Evolutionary conservation across 2,888 invertebrate species (phyloP), one percentile per base, ranked within the genome.

Genomic region (Spialia ferax): DNA sequence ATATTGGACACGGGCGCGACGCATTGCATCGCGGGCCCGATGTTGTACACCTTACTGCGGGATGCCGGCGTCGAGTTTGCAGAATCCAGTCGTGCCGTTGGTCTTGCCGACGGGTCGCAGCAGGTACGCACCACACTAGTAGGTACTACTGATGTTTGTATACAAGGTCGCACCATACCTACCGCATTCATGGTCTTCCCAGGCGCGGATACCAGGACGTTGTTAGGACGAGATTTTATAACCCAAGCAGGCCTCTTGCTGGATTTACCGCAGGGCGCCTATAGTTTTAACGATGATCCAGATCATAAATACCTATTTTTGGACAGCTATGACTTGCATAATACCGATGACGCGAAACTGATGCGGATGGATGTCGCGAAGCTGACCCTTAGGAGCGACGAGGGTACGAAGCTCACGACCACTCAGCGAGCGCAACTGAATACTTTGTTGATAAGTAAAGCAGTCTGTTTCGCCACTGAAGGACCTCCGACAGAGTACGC

Each of bases 351-450:
- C 6, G n/a, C 48, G 11, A 20, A 48, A 5, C 20, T 48, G 4
- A 48, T 48, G 48, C 20, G 48, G 48, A 48, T 48, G 20, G 48
- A 48, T 48, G 48, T 48, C 48, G 48, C 48, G 20, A 20, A 48
- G 48, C 48, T 48, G 10, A 20, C 20, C 11, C 48, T 48, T 20
- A 48, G 48, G 11, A 11, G 11, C 11, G 48, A 48, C 20, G 48
- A 48, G 20, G 48, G 48, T 11, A 22, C 20, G 20, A 20, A 20
- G 48, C 48, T 48, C 5, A 48, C 48, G 20, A 48, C 10, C 48
- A 20, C 20, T 48, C 48, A 48, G 20, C 20, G 20, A 20, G 48
- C 20, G 11, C 48, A 48, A 5, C 20, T 48, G 20, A 48, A 48
- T 22, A 11, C 20, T 11, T 20, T 48, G 48, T 20, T 48, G 11